phyloP scores from a whole-genome alignment of 1,140 invertebrate species.

The Pogonomyrmex californicus region DNA sequence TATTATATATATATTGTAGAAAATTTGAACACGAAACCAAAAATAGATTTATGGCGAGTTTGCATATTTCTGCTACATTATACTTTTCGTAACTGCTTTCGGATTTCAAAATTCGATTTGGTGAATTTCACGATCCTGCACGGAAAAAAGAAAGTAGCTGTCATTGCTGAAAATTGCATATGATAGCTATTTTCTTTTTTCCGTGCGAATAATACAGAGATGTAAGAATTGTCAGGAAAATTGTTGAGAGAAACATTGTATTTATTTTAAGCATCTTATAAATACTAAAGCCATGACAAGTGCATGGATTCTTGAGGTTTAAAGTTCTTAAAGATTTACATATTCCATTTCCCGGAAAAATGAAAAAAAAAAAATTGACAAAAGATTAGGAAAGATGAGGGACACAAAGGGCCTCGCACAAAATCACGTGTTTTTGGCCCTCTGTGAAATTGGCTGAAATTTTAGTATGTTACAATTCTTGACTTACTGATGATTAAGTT shows the following conservation, averaged over 20 bases:
- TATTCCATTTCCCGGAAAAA: not conserved
- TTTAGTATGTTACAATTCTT: no score
- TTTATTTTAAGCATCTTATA: not conserved
- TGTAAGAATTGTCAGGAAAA: not conserved
- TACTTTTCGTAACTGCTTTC: conserved; percentile 8
- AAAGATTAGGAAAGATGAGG: no score
- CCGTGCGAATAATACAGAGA: not conserved
- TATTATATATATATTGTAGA: not conserved
- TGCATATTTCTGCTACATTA: not conserved
- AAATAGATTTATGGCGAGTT: not conserved
- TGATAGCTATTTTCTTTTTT: no score
- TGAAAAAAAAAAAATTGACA: no score
- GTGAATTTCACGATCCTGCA: not conserved
- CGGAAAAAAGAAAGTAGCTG: no score
- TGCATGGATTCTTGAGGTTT: not conserved
- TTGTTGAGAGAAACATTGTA: not conserved
- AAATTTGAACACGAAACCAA: not conserved
- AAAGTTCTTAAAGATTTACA: not conserved
- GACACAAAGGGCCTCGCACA: no score
- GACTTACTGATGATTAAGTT: no score
- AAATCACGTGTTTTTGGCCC: no score
- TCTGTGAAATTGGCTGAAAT: no score
- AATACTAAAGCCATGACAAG: conserved; percentile 8
- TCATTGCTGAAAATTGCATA: no score
- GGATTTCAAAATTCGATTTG: no score